A percentile compares a stretch with the other conserved stretches of the same genome.
phyloP scores from a whole-genome alignment of 2,888 invertebrate species.

The Gymnosoma rotundatum region DNA sequence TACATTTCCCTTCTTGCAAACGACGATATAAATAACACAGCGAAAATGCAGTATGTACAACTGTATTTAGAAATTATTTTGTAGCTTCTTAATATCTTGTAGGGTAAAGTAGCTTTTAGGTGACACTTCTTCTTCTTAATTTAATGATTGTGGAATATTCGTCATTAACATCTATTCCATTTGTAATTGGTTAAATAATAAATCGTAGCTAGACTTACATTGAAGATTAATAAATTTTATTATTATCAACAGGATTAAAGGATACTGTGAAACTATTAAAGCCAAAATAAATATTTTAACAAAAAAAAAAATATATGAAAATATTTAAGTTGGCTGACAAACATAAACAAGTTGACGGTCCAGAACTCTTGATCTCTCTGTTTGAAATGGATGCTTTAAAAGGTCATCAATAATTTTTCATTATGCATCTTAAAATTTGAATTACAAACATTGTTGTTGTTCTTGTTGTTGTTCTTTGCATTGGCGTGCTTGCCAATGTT shows the following conservation, averaged over 20 bases:
- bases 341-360: constrained; percentile 7
- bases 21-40: too few relatives aligned
- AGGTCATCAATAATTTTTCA: neutral
- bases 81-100: too few relatives aligned
- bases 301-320: constrained; percentile 31
- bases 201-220: too few relatives aligned
- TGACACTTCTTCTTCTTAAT: too few relatives aligned
- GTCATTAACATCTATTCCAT: too few relatives aligned
- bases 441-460: neutral
- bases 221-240: neutral
- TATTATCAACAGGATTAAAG: constrained; percentile 44
- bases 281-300: constrained; percentile 7
- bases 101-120: too few relatives aligned
- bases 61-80: too few relatives aligned
- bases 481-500: constrained; percentile 36
- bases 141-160: too few relatives aligned
- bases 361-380: constrained; percentile 16
- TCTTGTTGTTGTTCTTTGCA: constrained; percentile 1
- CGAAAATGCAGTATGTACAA: too few relatives aligned
- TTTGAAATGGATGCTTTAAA: constrained; percentile 28
- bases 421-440: constrained; percentile 14
- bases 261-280: constrained; percentile 39
- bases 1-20: too few relatives aligned
- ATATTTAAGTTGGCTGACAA: constrained; percentile 51
- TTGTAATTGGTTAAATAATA: too few relatives aligned